Evolutionary conservation across 2,113 vertebrate genomes (phyloP), one percentile per base, ranked within the genome.

Genomic region (Candoia aspera): DNA sequence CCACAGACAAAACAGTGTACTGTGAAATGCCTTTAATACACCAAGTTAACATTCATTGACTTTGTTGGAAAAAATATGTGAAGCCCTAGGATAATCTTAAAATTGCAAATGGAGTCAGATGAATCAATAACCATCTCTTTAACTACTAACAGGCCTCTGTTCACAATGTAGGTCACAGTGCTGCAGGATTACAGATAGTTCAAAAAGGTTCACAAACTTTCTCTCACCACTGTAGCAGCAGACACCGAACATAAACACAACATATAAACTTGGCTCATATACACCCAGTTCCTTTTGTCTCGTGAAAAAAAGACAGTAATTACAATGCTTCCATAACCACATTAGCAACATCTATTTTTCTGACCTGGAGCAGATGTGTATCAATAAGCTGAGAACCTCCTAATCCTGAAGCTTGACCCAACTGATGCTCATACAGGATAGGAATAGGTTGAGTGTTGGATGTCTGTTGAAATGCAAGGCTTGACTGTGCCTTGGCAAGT

Each of bases 321-420:
- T 79, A 29, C 54, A 87, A 87, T 42, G 86, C 19, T 46, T 93
- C 6, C 87, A 90, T 92, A 29, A n/a, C 6, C 3, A 8, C 3
- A 11, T n/a, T 86, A 49, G 6, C 21, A 53, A 15, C 8, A 3
- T 57, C 17, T 87, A 2, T 17, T 64, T 73, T 68, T 60, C 96
- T 94, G 96, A 99, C 99, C 98, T 99, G 99, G 68, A 99, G 98
- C 46, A 99, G 96, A 94, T 99, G 99, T 2, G 99, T 99, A 90
- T 99, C 99, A 24, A 99, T 99, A 62, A 99, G 98, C 94, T 99
- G 99, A 86, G 99, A 99, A 91, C 98, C 98, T 37, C 99, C 99
- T 88, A 99, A 98, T 57, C 99, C 99, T 8, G 99, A 99, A 0
- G 99, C 98, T 94, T 99, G 99, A 86, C 99, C 97, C 54, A 99